Evolutionary conservation across 1,140 invertebrate genomes (phyloP).

Genomic region (Neodiprion pinetum): DNA sequence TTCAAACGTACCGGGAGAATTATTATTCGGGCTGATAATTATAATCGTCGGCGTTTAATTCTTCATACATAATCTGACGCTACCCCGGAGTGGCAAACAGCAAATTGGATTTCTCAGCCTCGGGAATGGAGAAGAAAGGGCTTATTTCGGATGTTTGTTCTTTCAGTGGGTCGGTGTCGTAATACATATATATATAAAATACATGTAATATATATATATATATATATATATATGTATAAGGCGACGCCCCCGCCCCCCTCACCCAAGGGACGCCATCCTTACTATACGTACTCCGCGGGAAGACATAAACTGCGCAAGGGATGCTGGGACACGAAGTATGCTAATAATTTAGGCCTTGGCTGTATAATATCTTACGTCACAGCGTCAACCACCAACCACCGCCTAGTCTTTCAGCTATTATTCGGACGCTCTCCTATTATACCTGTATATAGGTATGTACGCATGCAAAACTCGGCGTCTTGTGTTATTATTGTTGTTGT

Average conservation of each 20-base stretch:
- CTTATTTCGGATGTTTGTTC: conserved; percentile 33
- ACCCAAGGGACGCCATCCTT: neutral
- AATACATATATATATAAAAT: too few relatives aligned
- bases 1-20: too few relatives aligned
- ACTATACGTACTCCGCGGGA: neutral
- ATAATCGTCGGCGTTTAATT: too few relatives aligned
- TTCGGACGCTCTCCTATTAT: too few relatives aligned
- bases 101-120: conserved; percentile 17
- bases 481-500: too few relatives aligned
- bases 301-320: conserved; percentile 44
- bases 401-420: too few relatives aligned
- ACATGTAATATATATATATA: neutral
- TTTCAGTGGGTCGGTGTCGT: conserved; percentile 29
- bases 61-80: too few relatives aligned
- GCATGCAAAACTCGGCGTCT: too few relatives aligned
- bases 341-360: conserved; percentile 41
- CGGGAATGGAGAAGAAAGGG: neutral
- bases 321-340: conserved; percentile 53
- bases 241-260: neutral
- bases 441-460: too few relatives aligned
- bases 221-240: neutral
- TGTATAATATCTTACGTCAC: conserved; percentile 4
- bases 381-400: neutral
- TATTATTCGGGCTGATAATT: too few relatives aligned
- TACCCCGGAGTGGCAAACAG: neutral